Evolutionary conservation across 2,888 invertebrate genomes (phyloP).

Genomic region (Nasonia oneida): DNA sequence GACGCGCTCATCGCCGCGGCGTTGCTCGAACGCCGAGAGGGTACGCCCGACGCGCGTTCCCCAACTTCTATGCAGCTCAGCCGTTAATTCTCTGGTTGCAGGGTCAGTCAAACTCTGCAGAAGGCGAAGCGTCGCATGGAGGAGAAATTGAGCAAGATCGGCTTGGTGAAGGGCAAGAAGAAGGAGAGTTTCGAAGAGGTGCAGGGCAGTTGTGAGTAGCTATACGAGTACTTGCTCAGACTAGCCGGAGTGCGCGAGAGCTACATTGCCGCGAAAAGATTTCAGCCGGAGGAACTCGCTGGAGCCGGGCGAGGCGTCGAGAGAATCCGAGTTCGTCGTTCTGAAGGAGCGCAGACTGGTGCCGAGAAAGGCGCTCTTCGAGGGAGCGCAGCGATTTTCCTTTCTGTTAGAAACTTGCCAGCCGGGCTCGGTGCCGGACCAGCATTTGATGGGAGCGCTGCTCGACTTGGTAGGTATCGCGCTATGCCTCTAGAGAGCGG

Average conservation of each 20-base stretch:
- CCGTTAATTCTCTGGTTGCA: constrained; percentile 65
- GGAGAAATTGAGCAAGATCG: constrained; percentile 91
- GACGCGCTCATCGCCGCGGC: constrained; percentile 75
- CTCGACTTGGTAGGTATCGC: constrained; percentile 88
- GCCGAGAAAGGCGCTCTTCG: constrained; percentile 87
- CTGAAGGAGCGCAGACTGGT: constrained; percentile 93
- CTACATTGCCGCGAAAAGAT: constrained; percentile 77
- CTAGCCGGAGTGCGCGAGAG: no score
- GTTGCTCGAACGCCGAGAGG: constrained; percentile 72
- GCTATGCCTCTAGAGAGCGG: no score
- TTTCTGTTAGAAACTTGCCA: constrained; percentile 97
- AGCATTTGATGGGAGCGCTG: constrained; percentile 95
- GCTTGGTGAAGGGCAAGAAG: constrained; percentile 90
- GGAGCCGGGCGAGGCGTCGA: constrained; percentile 88
- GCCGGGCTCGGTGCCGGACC: constrained; percentile 97
- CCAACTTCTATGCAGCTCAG: no score
- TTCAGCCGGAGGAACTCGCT: constrained; percentile 90
- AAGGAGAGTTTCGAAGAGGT: constrained; percentile 94
- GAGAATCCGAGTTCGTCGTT: constrained; percentile 93
- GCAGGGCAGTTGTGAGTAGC: constrained; percentile 85
- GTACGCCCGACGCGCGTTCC: constrained; percentile 63
- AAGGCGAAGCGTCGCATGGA: constrained; percentile 94
- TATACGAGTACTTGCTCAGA: no score
- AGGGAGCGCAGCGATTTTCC: constrained; percentile 94
- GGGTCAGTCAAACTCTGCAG: constrained; percentile 85